Evolutionary conservation across 1,140 invertebrate species (phyloP).

Genomic region (Drosophila cardini): DNA sequence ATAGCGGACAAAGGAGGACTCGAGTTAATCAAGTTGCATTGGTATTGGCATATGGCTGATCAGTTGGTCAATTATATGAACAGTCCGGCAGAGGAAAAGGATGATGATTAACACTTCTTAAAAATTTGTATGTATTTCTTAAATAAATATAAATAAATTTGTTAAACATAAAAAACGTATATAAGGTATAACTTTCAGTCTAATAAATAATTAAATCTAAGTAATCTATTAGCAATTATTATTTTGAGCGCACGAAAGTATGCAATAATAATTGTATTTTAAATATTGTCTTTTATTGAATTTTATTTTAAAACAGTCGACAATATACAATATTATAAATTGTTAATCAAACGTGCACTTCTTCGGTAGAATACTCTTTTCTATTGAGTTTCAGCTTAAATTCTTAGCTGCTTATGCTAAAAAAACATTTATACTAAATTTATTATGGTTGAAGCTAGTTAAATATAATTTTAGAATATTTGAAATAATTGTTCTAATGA

Average conservation of each 20-base stretch:
- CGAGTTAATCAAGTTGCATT: conserved; percentile 68
- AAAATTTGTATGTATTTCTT: background rate
- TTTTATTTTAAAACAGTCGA: background rate
- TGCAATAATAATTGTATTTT: conserved; percentile 21
- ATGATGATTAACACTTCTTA: conserved; percentile 15
- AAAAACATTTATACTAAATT: too few species aligned
- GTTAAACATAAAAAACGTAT: background rate
- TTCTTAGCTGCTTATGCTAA: too few species aligned
- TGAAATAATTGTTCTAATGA: background rate
- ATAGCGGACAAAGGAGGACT: conserved; percentile 73
- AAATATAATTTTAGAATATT: too few species aligned
- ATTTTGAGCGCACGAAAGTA: conserved; percentile 44
- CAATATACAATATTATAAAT: background rate
- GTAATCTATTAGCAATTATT: background rate
- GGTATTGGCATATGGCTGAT: conserved; percentile 80
- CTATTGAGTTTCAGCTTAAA: too few species aligned
- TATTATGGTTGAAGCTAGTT: too few species aligned
- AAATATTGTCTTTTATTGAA: too few species aligned
- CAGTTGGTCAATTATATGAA: conserved; percentile 71
- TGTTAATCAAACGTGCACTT: background rate
- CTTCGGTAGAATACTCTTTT: background rate
- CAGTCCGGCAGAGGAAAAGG: conserved; percentile 46
- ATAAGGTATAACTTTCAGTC: background rate
- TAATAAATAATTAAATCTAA: background rate
- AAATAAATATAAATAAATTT: conserved; percentile 20